These are phyloP conservation scores for Tympanuchus pallidicinctus DNA, from an alignment of 2,113 vertebrate species.

Conservation along the genomic window DNA sequence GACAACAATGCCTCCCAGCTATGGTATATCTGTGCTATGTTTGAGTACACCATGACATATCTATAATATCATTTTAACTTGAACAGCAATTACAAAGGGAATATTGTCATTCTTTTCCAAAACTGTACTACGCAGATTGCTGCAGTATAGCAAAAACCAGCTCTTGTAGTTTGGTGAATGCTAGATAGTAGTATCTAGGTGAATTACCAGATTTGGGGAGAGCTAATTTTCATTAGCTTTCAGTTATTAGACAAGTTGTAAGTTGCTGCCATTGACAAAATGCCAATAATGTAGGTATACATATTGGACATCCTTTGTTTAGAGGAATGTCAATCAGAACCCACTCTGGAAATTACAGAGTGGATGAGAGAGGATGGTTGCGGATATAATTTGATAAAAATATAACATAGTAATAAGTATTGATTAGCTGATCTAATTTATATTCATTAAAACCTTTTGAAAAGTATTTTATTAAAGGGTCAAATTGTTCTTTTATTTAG, in stretches of 20 bases:
- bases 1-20: not conserved
- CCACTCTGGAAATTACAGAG: slow-evolving; percentile 49
- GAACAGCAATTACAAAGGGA: not conserved
- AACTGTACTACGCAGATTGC: not conserved
- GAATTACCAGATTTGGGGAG: not conserved
- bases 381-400: slow-evolving; percentile 59
- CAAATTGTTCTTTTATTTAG: slow-evolving; percentile 7
- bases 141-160: not conserved
- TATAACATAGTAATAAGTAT: slow-evolving; percentile 33
- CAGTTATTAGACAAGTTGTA: slow-evolving; percentile 57
- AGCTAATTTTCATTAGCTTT: slow-evolving; percentile 58
- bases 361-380: slow-evolving; percentile 28
- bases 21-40: not conserved
- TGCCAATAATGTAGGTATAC: slow-evolving; percentile 52
- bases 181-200: slow-evolving; percentile 32
- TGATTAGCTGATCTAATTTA: slow-evolving; percentile 54
- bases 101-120: slow-evolving; percentile 11
- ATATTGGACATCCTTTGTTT: slow-evolving; percentile 48
- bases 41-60: not conserved
- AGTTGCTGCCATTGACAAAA: slow-evolving; percentile 51
- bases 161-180: not conserved
- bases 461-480: slow-evolving; percentile 38
- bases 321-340: slow-evolving; percentile 54
- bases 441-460: slow-evolving; percentile 40
- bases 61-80: slow-evolving; percentile 26